Base-by-base conservation (phyloP, 2,888 invertebrate species). In the Muschampia staudingeri region DNA sequence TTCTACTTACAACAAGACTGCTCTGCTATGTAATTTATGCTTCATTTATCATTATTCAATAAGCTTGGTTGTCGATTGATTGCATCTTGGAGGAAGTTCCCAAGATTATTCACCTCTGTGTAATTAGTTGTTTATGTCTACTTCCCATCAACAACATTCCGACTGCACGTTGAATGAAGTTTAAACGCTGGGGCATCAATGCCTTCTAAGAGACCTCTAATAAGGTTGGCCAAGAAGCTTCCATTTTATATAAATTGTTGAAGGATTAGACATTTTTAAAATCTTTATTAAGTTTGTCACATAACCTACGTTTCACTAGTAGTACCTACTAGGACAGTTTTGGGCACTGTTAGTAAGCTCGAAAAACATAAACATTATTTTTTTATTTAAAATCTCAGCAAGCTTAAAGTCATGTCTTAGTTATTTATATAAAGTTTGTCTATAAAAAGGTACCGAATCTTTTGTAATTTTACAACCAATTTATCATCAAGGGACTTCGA, bases 51-150 rank as follows among this genome's bases (percentile, higher is more conserved):
- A 94, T 91, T 90, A 90, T 92, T 91, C 90, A 92, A 91, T 90
- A 92, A 89, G 89, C 88, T 92, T 90, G 90, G 81, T 81, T 90
- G 92, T 91, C 92, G 92, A 93, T 94, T 93, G 90, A 94, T 93
- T 92, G 89, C 91, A 91, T 93, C 93, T 91, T 91, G 89, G 91
- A 92, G 91, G 91, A 93, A 94, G 90, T 95, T 95, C 94, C 92
- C 95, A 94, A 93, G 94, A 93, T 91, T 89, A 89, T 90, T 89
- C 88, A 87, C 88, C 87, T 84, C 84, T 84, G 83, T 90, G 88
- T 87, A 88, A 90, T 91, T 87, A 87, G 83, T 82, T 81, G 56
- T 76, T 78, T 80, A 80, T 65, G 61, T 87, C 90, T 91, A 90
- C 90, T 94, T 94, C 94, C 92, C 94, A 91, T 93, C 90, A 89